Percentiles rank a stretch among this genome's conserved stretches.
phyloP scores from a whole-genome alignment of 2,888 invertebrate genomes.

The Drosophila diplacantha region DNA sequence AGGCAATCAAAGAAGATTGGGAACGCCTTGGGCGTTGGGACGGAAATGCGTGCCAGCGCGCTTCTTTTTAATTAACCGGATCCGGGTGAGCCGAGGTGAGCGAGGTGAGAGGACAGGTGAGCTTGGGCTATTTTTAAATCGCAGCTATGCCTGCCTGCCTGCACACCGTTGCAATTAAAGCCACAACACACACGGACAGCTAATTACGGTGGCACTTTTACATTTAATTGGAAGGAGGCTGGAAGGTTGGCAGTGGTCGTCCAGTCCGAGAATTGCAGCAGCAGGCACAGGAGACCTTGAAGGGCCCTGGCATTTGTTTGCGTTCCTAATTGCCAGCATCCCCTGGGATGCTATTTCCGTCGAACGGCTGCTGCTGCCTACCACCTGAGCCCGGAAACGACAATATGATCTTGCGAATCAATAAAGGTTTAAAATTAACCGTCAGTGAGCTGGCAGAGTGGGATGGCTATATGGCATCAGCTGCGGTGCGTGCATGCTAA shows the following conservation, averaged over 20 bases:
- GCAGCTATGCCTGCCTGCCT: constrained; percentile 2
- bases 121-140: constrained; percentile 9
- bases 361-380: not conserved
- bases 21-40: constrained; percentile 11
- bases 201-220: constrained; percentile 10
- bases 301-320: constrained; percentile 2
- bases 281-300: constrained; percentile 5
- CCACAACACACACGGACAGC: constrained; percentile 6
- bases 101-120: constrained; percentile 9
- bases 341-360: constrained; percentile 17
- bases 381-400: constrained; percentile 11
- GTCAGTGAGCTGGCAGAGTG: not conserved
- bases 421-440: constrained; percentile 41
- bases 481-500: constrained; percentile 24
- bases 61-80: constrained; percentile 19
- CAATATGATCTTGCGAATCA: constrained; percentile 36
- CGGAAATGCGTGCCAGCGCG: constrained; percentile 16
- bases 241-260: not conserved
- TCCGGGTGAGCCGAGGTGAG: constrained; percentile 18
- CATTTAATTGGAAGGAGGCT: constrained; percentile 19
- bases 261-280: constrained; percentile 6
- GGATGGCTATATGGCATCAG: constrained; percentile 2
- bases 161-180: constrained; percentile 3
- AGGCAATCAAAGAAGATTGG: constrained; percentile 1
- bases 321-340: constrained; percentile 14